These are phyloP conservation scores for Rhodinocichla rosea DNA, from an alignment of 2,113 vertebrate species.

Conservation along the genomic window DNA sequence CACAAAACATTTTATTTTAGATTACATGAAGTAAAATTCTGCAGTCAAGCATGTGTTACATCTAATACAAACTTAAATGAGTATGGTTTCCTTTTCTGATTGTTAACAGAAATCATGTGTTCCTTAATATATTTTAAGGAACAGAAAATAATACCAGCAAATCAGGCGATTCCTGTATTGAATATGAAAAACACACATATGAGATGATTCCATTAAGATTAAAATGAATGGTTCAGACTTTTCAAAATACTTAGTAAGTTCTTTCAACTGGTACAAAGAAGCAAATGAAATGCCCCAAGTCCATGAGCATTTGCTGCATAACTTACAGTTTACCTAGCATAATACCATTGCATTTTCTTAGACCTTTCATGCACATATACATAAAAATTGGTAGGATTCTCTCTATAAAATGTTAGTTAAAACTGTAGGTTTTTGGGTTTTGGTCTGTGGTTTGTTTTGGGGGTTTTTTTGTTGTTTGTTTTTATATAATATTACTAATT, in stretches of 20 bases:
- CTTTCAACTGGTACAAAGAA: not conserved
- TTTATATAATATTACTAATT: not conserved
- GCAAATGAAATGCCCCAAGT: not conserved
- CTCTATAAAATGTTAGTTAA: not conserved
- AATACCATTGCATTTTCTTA: not conserved
- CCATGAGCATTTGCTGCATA: not conserved
- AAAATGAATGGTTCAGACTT: not conserved
- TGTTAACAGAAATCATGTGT: not conserved
- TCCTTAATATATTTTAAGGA: not conserved
- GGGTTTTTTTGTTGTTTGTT: too few relatives aligned
- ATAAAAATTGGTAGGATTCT: not conserved
- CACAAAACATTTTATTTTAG: not conserved
- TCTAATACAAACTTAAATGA: not conserved
- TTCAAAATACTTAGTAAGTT: not conserved
- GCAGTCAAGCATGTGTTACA: not conserved
- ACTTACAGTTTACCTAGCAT: not conserved
- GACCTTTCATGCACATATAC: not conserved
- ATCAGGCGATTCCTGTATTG: not conserved
- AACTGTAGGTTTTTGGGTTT: not conserved
- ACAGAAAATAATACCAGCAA: not conserved
- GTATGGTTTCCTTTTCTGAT: not conserved
- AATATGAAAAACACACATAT: not conserved
- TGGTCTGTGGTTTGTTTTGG: not conserved
- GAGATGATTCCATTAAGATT: conserved; percentile 7
- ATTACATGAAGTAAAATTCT: not conserved